Evolutionary conservation across 2,113 vertebrate genomes (phyloP).

Genomic region (Calypte anna): DNA sequence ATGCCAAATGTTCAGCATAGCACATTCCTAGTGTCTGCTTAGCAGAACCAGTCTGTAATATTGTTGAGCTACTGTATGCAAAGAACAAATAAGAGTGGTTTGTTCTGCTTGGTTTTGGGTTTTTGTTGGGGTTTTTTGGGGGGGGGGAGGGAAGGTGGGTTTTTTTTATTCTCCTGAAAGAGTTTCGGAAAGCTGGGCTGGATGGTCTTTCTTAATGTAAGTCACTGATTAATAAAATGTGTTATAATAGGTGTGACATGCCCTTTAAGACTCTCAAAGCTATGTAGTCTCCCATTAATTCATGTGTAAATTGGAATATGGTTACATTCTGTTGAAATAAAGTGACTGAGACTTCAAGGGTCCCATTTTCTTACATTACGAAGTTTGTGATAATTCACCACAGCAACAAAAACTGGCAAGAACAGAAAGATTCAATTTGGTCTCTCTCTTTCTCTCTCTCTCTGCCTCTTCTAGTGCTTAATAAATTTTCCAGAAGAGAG

Average conservation of each 20-base stretch:
- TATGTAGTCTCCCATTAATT: constrained; percentile 46
- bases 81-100: background rate
- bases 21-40: background rate
- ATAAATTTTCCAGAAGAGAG: constrained; percentile 26
- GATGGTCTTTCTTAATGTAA: constrained; percentile 46
- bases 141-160: background rate
- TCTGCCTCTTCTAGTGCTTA: background rate
- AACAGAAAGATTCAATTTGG: constrained; percentile 64
- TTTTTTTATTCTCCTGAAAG: background rate
- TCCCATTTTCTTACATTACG: constrained; percentile 32
- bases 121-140: too few relatives aligned
- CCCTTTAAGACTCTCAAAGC: constrained; percentile 65
- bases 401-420: constrained; percentile 42
- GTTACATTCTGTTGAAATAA: constrained; percentile 59
- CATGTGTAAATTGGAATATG: constrained; percentile 53
- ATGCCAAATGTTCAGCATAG: background rate
- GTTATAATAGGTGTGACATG: constrained; percentile 50
- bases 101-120: too few relatives aligned
- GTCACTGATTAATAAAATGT: constrained; percentile 60
- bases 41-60: background rate
- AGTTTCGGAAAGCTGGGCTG: constrained; percentile 2
- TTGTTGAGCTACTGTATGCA: background rate
- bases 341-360: constrained; percentile 63
- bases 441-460: background rate
- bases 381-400: constrained; percentile 46